Evolutionary conservation across 2,888 invertebrate genomes (phyloP).

Genomic region (Cryptocephalus primarius): DNA sequence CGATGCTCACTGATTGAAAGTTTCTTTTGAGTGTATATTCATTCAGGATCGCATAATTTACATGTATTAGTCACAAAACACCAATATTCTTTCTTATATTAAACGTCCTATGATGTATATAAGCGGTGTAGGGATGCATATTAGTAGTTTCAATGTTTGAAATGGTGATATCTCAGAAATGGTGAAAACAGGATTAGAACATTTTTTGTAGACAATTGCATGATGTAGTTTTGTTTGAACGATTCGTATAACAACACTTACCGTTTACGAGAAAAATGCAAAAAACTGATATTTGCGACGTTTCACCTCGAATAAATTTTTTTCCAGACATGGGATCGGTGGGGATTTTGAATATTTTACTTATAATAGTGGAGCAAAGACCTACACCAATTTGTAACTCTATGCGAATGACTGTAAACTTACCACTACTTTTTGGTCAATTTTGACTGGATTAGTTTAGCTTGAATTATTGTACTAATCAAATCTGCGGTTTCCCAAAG

Average conservation of each 20-base stretch:
- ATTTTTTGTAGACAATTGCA: not conserved
- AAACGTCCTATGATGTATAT: too few species aligned
- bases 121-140: too few species aligned
- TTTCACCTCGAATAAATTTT: not conserved
- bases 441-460: not conserved
- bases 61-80: too few species aligned
- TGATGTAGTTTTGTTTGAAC: not conserved
- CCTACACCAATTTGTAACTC: not conserved
- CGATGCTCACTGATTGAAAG: too few species aligned
- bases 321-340: not conserved
- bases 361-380: not conserved
- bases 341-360: not conserved
- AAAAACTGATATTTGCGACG: not conserved
- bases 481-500: too few species aligned
- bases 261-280: not conserved
- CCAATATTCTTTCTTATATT: too few species aligned
- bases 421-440: not conserved
- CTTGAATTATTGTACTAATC: too few species aligned
- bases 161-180: not conserved
- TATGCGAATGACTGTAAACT: not conserved
- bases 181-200: not conserved
- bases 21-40: too few species aligned
- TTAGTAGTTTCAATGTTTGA: too few species aligned
- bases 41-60: too few species aligned
- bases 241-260: too few species aligned